Percentiles rank a stretch among this genome's conserved stretches.
Evolutionary conservation across 2,888 invertebrate species (phyloP).

Genomic region (Lumbricus terrestris): DNA sequence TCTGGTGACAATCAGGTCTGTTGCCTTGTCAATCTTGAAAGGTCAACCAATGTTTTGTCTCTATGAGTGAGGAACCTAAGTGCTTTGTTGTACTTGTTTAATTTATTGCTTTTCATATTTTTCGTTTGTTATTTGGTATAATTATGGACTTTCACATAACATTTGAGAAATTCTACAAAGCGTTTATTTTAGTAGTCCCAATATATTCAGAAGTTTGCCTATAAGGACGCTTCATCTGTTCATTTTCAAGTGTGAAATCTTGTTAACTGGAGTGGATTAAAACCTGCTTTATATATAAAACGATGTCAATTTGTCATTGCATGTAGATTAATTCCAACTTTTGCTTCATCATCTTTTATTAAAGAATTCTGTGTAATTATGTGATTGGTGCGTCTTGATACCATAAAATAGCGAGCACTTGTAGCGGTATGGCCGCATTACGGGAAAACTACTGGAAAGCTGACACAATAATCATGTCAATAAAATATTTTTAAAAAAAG

Average conservation of each 20-base stretch:
- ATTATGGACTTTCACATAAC: background rate
- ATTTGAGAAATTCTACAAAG: background rate
- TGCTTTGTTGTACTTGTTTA: background rate
- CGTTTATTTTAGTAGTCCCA: background rate
- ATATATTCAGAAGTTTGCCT: background rate
- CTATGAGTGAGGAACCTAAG: background rate
- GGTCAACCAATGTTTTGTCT: background rate
- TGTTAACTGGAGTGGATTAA: background rate
- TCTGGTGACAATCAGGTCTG: background rate
- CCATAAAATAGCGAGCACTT: background rate
- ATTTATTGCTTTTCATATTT: background rate
- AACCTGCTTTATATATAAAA: background rate
- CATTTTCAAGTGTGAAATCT: background rate
- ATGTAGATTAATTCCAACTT: background rate
- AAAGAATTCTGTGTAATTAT: background rate
- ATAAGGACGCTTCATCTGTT: background rate
- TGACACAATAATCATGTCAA: background rate
- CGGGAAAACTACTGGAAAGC: background rate
- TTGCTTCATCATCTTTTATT: background rate
- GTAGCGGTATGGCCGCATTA: background rate
- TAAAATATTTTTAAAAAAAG: background rate
- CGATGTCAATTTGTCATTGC: background rate
- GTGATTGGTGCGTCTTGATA: background rate
- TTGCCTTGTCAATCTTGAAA: background rate
- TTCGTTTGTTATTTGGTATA: background rate